Evolutionary conservation across 2,888 invertebrate species (phyloP).

Genomic region (Megastigmus dorsalis): DNA sequence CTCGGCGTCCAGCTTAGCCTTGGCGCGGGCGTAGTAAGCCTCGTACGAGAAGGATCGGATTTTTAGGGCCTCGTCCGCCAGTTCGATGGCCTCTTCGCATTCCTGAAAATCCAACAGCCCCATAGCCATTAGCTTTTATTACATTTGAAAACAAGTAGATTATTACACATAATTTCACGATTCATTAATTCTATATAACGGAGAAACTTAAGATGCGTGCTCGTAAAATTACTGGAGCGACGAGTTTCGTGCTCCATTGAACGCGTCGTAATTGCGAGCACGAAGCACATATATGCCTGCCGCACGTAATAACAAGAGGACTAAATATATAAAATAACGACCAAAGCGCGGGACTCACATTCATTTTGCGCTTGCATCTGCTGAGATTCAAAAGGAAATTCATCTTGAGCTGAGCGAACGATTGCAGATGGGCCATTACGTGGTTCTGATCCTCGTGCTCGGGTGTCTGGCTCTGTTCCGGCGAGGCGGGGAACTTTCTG

Average conservation of each 20-base stretch:
- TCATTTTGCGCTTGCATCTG: slow-evolving; percentile 93
- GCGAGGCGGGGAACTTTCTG: slow-evolving; percentile 85
- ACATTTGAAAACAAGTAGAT: no score
- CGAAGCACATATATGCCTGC: no score
- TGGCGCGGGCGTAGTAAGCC: slow-evolving; percentile 92
- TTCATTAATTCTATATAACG: no score
- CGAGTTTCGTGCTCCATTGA: neutral
- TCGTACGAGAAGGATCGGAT: slow-evolving; percentile 92
- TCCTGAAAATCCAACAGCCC: slow-evolving; percentile 80
- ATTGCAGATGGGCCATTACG: slow-evolving; percentile 81
- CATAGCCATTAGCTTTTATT: no score
- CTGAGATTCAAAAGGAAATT: slow-evolving; percentile 94
- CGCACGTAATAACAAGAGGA: neutral
- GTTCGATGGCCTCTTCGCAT: slow-evolving; percentile 88
- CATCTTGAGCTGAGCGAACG: slow-evolving; percentile 90
- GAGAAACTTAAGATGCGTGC: no score
- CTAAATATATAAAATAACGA: neutral
- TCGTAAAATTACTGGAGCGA: no score
- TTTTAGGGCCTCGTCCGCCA: slow-evolving; percentile 90
- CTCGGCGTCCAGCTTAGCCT: slow-evolving; percentile 88
- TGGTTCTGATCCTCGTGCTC: slow-evolving; percentile 74
- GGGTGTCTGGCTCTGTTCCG: slow-evolving; percentile 78
- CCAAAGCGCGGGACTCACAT: slow-evolving; percentile 80
- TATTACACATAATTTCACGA: no score
- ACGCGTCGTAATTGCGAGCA: neutral